Evolutionary conservation across 2,888 invertebrate species (phyloP).

Genomic region (Meganola albula): DNA sequence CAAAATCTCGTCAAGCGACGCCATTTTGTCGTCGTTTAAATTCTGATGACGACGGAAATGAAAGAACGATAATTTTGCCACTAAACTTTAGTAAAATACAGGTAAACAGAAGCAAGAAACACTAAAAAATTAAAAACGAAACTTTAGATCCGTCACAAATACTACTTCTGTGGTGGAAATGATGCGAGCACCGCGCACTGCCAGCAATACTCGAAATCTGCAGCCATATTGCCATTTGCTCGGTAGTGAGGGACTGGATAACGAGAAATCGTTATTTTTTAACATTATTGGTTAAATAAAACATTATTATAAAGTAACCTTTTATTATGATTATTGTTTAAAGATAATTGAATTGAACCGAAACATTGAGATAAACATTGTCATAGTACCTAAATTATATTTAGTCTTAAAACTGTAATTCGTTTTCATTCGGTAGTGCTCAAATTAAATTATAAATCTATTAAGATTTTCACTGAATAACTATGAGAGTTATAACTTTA

Average conservation of each 20-base stretch:
- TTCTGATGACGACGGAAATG: conserved; percentile 74
- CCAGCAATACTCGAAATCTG: conserved; percentile 72
- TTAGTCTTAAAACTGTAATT: too few relatives aligned
- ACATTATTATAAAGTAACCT: background rate
- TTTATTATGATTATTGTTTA: background rate
- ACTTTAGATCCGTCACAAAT: conserved; percentile 68
- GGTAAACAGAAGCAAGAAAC: conserved; percentile 58
- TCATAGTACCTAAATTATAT: too few relatives aligned
- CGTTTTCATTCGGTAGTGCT: too few relatives aligned
- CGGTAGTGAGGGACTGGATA: too few relatives aligned
- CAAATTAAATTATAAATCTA: too few relatives aligned
- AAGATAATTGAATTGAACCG: too few relatives aligned
- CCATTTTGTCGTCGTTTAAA: conserved; percentile 77
- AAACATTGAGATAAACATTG: too few relatives aligned
- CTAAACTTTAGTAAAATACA: conserved; percentile 53
- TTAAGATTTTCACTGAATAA: too few relatives aligned
- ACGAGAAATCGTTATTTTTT: too few relatives aligned
- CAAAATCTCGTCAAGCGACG: conserved; percentile 76
- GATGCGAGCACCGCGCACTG: conserved; percentile 72
- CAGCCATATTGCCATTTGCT: conserved; percentile 74
- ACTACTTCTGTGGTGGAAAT: conserved; percentile 62
- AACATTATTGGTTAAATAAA: too few relatives aligned
- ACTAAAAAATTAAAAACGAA: conserved; percentile 67
- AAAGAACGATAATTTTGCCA: conserved; percentile 59
- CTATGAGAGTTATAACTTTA: too few relatives aligned